phyloP scores from a whole-genome alignment of 2,888 invertebrate genomes.

The Urechis unicinctus region DNA sequence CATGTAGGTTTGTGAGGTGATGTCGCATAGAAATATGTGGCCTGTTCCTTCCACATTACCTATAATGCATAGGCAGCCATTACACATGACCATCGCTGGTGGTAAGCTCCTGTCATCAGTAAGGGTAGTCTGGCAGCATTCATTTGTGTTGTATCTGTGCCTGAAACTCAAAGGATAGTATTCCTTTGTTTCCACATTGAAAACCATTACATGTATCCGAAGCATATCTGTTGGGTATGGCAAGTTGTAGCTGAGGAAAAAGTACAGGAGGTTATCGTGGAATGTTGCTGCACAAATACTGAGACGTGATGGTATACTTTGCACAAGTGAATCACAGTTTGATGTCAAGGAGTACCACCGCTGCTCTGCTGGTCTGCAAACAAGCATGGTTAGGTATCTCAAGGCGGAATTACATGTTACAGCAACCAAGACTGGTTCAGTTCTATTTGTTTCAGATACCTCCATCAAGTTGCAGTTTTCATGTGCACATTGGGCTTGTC shows the following conservation, averaged over 20 bases:
- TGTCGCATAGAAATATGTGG: slow-evolving; percentile 40
- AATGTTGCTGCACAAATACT: slow-evolving; percentile 36
- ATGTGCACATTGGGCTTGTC: too few species aligned
- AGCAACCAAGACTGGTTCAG: slow-evolving; percentile 30
- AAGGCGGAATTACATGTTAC: slow-evolving; percentile 39
- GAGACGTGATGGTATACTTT: slow-evolving; percentile 38
- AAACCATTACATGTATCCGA: slow-evolving; percentile 38
- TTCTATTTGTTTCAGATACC: not conserved
- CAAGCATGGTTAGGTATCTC: slow-evolving; percentile 39
- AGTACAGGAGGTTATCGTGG: slow-evolving; percentile 34
- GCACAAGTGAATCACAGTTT: slow-evolving; percentile 33
- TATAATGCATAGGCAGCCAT: slow-evolving; percentile 35
- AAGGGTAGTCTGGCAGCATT: slow-evolving; percentile 42
- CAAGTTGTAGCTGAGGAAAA: slow-evolving; percentile 42
- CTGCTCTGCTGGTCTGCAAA: slow-evolving; percentile 34
- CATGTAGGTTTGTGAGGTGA: slow-evolving; percentile 36
- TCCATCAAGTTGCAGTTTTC: not conserved
- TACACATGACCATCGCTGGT: slow-evolving; percentile 39
- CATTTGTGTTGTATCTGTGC: slow-evolving; percentile 36
- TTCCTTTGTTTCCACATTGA: slow-evolving; percentile 36
- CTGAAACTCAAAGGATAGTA: slow-evolving; percentile 37
- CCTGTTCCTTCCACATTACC: slow-evolving; percentile 44
- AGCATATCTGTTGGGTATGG: slow-evolving; percentile 46
- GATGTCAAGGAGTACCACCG: slow-evolving; percentile 39
- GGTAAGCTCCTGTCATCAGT: slow-evolving; percentile 41